Conservation (phyloP, 2,888 invertebrate species). For the Tridacna gigas region DNA sequence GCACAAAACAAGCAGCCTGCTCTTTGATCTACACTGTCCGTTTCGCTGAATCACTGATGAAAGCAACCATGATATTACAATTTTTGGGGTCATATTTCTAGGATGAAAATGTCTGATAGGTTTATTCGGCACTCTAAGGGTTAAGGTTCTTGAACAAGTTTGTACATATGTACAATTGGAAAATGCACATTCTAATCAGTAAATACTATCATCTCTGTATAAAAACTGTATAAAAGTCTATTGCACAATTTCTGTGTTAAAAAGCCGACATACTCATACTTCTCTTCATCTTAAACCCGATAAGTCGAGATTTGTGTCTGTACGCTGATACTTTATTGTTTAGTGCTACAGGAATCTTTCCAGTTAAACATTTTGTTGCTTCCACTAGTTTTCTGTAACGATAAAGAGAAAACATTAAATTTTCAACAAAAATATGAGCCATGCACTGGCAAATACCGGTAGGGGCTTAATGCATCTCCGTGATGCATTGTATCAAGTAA, state of each 20-base stretch:
- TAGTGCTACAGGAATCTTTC: slow-evolving; percentile 33
- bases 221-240: slow-evolving; percentile 3
- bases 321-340: slow-evolving; percentile 24
- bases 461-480: too few species aligned
- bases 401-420: slow-evolving; percentile 25
- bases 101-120: too few species aligned
- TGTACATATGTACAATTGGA: slow-evolving; percentile 24
- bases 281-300: slow-evolving; percentile 88
- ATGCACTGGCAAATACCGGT: too few species aligned
- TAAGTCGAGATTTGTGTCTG: slow-evolving; percentile 51
- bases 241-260: slow-evolving; percentile 42
- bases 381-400: slow-evolving; percentile 78
- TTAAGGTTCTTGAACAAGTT: too few species aligned
- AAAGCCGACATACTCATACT: slow-evolving; percentile 87
- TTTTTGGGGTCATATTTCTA: too few species aligned
- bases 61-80: too few species aligned
- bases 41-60: too few species aligned
- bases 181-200: slow-evolving; percentile 18
- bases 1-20: too few species aligned
- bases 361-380: slow-evolving; percentile 74
- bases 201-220: slow-evolving; percentile 8
- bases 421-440: too few species aligned
- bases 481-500: too few species aligned
- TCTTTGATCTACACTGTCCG: too few species aligned
- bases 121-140: too few species aligned